phyloP scores from a whole-genome alignment of 2,113 vertebrate species.

The Atrichornis clamosus region DNA sequence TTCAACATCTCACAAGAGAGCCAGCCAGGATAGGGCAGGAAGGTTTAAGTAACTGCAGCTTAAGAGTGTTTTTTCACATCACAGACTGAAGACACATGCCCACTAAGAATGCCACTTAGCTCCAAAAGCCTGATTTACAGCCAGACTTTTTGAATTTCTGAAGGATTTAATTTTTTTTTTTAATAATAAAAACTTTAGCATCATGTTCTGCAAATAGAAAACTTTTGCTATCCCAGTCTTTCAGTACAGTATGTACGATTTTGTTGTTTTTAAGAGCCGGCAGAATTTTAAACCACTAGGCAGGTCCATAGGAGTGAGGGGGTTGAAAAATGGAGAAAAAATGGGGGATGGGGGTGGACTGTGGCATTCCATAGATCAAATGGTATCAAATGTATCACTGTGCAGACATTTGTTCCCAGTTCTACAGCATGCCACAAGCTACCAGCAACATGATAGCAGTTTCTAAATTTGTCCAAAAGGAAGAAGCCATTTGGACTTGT shows the following conservation, averaged over 20 bases:
- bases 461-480: conserved; percentile 27
- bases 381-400: background rate
- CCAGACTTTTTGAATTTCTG: background rate
- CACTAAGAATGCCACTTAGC: background rate
- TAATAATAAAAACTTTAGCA: background rate
- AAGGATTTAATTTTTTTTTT: background rate
- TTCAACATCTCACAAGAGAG: background rate
- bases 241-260: background rate
- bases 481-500: background rate
- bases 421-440: background rate
- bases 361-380: conserved; percentile 10
- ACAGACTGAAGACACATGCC: background rate
- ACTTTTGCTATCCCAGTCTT: background rate
- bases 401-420: conserved; percentile 25
- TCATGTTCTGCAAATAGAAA: background rate
- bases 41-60: background rate
- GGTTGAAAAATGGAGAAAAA: background rate
- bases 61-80: background rate
- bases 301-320: background rate
- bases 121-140: background rate
- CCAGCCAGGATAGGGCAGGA: background rate
- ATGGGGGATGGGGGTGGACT: background rate
- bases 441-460: conserved; percentile 31
- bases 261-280: background rate
- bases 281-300: background rate